phyloP scores from a whole-genome alignment of 2,888 invertebrate species.

The Himalopsyche japonica region DNA sequence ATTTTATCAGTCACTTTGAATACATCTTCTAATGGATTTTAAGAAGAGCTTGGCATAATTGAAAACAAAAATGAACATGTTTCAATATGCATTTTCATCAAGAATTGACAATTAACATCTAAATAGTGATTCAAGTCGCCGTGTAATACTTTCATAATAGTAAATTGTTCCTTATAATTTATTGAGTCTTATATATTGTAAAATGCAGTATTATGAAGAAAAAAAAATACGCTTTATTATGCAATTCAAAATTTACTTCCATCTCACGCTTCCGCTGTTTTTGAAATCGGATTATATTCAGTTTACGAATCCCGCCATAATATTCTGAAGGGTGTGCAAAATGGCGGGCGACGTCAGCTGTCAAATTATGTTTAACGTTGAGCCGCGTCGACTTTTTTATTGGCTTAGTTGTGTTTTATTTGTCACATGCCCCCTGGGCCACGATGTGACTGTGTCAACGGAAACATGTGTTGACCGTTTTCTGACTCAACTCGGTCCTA shows the following conservation, averaged over 20 bases:
- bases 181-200: too few relatives aligned
- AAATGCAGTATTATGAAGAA: neutral
- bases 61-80: too few relatives aligned
- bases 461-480: constrained; percentile 23
- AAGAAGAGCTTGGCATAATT: too few relatives aligned
- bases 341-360: constrained; percentile 25
- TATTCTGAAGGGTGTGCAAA: neutral
- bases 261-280: neutral
- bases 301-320: neutral
- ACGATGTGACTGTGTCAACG: constrained; percentile 19
- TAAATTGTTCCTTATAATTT: too few relatives aligned
- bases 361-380: constrained; percentile 30
- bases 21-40: too few relatives aligned
- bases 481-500: neutral
- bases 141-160: too few relatives aligned
- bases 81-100: too few relatives aligned
- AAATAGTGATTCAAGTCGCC: too few relatives aligned
- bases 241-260: neutral
- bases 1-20: too few relatives aligned
- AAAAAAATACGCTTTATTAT: neutral
- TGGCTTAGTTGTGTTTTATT: constrained; percentile 27
- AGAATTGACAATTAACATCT: too few relatives aligned
- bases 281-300: neutral
- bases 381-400: constrained; percentile 17
- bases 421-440: constrained; percentile 8